Conservation (phyloP, 2,797 vertebrate species). For the Cephalopachus bancanus region DNA sequence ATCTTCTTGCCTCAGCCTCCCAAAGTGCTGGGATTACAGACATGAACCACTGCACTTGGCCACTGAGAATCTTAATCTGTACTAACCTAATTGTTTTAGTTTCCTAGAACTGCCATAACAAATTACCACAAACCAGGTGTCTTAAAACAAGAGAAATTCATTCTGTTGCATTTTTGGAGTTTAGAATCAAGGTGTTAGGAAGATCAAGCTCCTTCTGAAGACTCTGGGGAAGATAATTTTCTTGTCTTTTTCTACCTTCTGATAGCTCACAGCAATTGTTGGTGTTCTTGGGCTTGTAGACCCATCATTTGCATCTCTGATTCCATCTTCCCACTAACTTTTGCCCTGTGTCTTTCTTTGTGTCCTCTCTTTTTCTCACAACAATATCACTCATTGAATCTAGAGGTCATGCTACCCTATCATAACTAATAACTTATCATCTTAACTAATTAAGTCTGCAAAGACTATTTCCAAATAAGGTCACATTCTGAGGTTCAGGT, state of each 20-base stretch:
- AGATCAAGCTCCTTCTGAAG: too few relatives aligned
- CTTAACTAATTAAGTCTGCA: neutral
- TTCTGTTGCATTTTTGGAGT: neutral
- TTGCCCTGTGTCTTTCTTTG: neutral
- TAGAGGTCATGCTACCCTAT: neutral
- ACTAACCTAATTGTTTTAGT: neutral
- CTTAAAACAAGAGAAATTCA: neutral
- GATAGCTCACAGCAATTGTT: neutral
- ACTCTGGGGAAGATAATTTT: neutral
- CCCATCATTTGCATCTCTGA: neutral
- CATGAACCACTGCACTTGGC: too few relatives aligned
- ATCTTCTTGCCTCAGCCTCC: too few relatives aligned
- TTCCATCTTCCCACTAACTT: neutral
- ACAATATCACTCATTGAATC: neutral
- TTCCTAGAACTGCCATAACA: neutral
- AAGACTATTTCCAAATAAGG: neutral
- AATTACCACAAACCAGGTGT: neutral
- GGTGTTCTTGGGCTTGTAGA: neutral
- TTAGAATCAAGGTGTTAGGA: neutral
- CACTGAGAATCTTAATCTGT: neutral
- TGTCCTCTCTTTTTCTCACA: neutral
- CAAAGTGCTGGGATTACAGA: too few relatives aligned
- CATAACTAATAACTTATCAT: neutral
- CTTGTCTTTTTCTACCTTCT: neutral
- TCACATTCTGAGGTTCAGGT: neutral